Evolutionary conservation across 1,140 invertebrate genomes (phyloP).

Genomic region (Agrypnia vestita): DNA sequence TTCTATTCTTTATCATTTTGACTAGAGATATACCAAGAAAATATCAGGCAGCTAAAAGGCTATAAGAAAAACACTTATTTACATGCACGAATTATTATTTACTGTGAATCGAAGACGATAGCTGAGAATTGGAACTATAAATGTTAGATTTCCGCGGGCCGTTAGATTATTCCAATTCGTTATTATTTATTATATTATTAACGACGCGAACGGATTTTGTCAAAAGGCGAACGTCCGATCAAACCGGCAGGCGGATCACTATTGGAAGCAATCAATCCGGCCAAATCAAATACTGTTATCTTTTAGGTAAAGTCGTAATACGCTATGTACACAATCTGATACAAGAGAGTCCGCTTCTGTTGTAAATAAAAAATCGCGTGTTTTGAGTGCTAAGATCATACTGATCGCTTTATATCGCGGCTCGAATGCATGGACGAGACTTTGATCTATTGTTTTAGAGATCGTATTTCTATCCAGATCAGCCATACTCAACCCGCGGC

Average conservation of each 20-base stretch:
- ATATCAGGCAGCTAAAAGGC: no score
- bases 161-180: neutral
- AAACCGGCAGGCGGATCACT: neutral
- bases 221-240: conserved; percentile 22
- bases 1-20: no score
- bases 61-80: no score
- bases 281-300: conserved; percentile 44
- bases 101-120: neutral
- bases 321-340: neutral
- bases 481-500: no score
- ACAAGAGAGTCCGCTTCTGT: neutral
- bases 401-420: no score
- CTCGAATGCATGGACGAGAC: no score
- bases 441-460: no score
- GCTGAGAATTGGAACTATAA: conserved; percentile 7
- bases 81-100: neutral
- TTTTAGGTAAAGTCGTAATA: conserved; percentile 21
- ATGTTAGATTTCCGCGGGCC: neutral
- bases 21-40: no score
- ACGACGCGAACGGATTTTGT: conserved; percentile 12
- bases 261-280: conserved; percentile 37
- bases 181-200: no score
- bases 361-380: no score
- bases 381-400: no score
- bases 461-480: no score